Base-by-base conservation (phyloP, 2,888 invertebrate species). In the Acleris laterana region DNA sequence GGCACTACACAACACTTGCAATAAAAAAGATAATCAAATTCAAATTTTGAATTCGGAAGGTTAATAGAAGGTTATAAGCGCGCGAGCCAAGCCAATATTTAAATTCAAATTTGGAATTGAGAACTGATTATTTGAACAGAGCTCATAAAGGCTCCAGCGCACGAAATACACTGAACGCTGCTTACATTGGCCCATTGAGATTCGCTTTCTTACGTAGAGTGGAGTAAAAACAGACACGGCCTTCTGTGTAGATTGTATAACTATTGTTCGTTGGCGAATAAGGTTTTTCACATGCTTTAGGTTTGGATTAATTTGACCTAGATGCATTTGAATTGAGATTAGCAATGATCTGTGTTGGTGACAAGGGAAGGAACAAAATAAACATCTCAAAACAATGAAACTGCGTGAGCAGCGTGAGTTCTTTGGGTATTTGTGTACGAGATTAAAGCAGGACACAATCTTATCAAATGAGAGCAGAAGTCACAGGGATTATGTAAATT, bases 191-290 rank as follows among this genome's bases (percentile, higher is more conserved):
- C 84, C 79, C 79, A 82, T 82, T 79, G 85, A 89, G 88, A 91
- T 89, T 92, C 88, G 88, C 89, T 89, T 88, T 88, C 86, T 81
- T 83, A 81, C 82, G 81, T 80, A 88, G 91, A 82, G 76, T 74
- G 85, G 79, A 72, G 80, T 85, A 85, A 76, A 78, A 74, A 80
- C 75, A 90, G 90, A 92, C 72, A 71, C 73, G 88, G 80, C 86
- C 75, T 70, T 68, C 63, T 57, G 17, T 22, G 22, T 44, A 11
- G n/a, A 61, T 66, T 66, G 65, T 66, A 61, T 65, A 66, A 66
- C 61, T 19, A 66, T 66, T 66, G 66, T 66, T 42, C 50, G 50
- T 50, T 25, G 6, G n/a, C 20, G 55, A 55, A 50, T 63, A 65
- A 65, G 64, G 64, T 65, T 60, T 61, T 66, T 66, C 66, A 46